Conservation (phyloP, 2,888 invertebrate genomes). For the Labia minor region DNA sequence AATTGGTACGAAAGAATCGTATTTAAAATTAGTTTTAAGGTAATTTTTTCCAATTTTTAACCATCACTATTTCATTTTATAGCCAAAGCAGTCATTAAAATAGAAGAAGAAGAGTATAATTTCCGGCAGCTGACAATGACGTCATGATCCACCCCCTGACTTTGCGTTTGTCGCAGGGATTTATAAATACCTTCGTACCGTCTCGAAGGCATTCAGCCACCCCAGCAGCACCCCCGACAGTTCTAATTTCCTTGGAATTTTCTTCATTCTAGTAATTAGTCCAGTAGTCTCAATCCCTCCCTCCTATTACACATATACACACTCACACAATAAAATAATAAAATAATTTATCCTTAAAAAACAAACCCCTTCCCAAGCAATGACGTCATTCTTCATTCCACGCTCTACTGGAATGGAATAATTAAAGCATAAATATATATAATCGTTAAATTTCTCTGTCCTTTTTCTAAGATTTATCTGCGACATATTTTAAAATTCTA, state of each 20-base stretch:
- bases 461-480: conserved; percentile 19
- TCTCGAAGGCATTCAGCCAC: conserved; percentile 5
- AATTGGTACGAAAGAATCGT: too few relatives aligned
- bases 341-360: conserved; percentile 13
- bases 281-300: not conserved
- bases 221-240: not conserved
- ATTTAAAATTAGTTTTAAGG: not conserved
- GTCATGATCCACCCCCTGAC: not conserved
- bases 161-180: conserved; percentile 13
- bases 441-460: conserved; percentile 14
- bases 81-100: not conserved
- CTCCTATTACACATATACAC: not conserved
- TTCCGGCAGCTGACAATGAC: not conserved
- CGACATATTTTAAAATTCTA: conserved; percentile 14
- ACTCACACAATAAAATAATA: not conserved
- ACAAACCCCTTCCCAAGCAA: not conserved
- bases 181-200: conserved; percentile 1
- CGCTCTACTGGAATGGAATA: not conserved
- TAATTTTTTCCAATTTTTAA: not conserved
- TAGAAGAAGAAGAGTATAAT: not conserved
- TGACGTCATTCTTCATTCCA: conserved; percentile 2
- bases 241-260: conserved; percentile 13
- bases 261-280: conserved; percentile 13
- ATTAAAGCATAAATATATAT: conserved; percentile 8
- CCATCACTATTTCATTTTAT: not conserved